These are phyloP conservation scores for Rhynchopsitta pachyrhyncha DNA, from an alignment of 2,113 vertebrate genomes.

Conservation along the genomic window DNA sequence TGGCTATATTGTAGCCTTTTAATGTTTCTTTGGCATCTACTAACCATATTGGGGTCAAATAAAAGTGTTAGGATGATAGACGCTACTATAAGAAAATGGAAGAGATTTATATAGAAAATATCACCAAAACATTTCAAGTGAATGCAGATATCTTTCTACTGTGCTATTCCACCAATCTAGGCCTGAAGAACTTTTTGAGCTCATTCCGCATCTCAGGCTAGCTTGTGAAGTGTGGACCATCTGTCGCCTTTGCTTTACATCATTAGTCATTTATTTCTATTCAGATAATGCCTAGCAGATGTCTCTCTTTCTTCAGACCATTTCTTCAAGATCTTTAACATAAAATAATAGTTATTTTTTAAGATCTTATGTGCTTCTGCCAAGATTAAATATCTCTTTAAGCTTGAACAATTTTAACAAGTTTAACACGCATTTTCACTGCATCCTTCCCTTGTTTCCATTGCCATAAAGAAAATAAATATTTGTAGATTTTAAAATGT, in stretches of 20 bases:
- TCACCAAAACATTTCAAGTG: not conserved
- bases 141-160: not conserved
- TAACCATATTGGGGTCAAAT: not conserved
- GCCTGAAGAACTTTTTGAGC: not conserved
- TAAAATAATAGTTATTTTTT: not conserved
- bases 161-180: not conserved
- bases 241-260: not conserved
- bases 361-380: not conserved
- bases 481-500: not conserved
- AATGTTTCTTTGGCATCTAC: not conserved
- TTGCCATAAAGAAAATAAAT: not conserved
- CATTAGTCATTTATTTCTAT: slow-evolving; percentile 13
- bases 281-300: not conserved
- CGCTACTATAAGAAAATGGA: not conserved
- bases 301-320: not conserved
- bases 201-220: not conserved
- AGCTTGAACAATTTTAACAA: not conserved
- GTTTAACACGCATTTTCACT: not conserved
- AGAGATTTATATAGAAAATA: not conserved
- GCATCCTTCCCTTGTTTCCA: not conserved
- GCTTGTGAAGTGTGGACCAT: not conserved
- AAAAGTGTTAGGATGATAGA: not conserved
- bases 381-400: not conserved
- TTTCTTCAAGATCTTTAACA: not conserved
- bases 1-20: not conserved